A percentile compares a stretch with the other conserved stretches of the same genome.
Conservation (phyloP, 64 coral and sea anemone genomes). For the Orbicella faveolata region DNA sequence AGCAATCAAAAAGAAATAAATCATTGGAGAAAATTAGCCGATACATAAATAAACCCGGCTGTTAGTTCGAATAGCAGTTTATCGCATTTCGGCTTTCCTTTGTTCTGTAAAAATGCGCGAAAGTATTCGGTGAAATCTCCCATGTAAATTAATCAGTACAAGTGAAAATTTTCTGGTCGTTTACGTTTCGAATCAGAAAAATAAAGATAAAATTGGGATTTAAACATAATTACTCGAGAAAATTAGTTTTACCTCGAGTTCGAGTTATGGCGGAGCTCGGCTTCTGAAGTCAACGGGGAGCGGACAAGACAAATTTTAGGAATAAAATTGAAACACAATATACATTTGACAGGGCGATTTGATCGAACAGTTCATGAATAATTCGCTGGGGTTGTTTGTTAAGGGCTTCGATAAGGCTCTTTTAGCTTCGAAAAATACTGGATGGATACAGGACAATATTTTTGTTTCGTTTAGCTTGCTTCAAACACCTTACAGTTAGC, state of each 20-base stretch:
- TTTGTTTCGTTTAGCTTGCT: neutral
- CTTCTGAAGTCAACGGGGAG: neutral
- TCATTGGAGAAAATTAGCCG: neutral
- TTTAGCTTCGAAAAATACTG: neutral
- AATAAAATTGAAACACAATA: too few species aligned
- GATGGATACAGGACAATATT: neutral
- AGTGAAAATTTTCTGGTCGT: neutral
- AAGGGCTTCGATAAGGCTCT: too few species aligned
- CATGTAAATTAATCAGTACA: neutral
- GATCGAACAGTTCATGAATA: too few species aligned
- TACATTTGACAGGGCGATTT: too few species aligned
- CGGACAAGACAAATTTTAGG: too few species aligned
- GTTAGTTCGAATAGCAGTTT: neutral
- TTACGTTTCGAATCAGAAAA: neutral
- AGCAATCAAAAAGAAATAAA: neutral
- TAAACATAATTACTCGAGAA: neutral
- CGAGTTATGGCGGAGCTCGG: neutral
- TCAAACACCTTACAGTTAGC: neutral
- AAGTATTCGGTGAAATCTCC: neutral
- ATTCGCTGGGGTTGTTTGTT: too few species aligned
- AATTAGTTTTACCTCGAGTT: neutral
- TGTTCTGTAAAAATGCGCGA: neutral
- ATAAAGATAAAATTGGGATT: neutral
- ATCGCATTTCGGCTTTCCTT: neutral
- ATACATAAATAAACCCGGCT: neutral